Base-by-base conservation (phyloP, 2,888 invertebrate species). In the Philaethria dido region DNA sequence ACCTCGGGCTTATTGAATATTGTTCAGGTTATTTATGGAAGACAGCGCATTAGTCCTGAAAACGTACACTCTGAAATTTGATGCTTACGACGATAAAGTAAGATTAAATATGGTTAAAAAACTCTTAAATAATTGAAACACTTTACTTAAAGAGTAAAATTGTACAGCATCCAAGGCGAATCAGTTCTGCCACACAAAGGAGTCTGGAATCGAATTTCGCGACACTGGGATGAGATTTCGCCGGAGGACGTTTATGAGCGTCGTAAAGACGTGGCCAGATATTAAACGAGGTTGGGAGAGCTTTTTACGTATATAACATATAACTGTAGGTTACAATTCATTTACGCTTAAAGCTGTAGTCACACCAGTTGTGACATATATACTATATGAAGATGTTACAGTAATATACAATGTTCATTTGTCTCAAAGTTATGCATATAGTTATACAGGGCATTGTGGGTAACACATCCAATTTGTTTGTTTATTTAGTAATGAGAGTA, bases 1-100 rank as follows among this genome's bases (percentile, higher is more conserved):
- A 88, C 86, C 83, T 80, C 80, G 77, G 78, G 76, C 78, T 91
- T 92, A 91, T 92, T 92, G 91, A 91, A 92, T 89, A 89, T 88
- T 89, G 87, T 88, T 86, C 83, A 78, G 82, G 85, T 87, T 91
- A 89, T 91, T 90, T 91, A 84, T 84, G 88, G 90, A 86, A 86
- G 90, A 90, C 88, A 89, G 84, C 86, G 83, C 82, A 80, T 84
- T 88, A 86, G 86, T 88, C 89, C 87, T 79, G 78, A 76, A 78
- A 70, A 71, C 68, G 47, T 66, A 66, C 62, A 79, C 77, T 69
- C 69, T 68, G 60, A 72, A 68, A 62, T 22, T 62, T 36, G 36
- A 48, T n/a, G n/a, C 44, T 48, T 25, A 39, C 2, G 14, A 44
- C 42, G 25, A 44, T 44, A 60, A 60, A 60, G 16, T 47, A 16